Evolutionary conservation across 2,797 vertebrate genomes (phyloP).

Genomic region (Dendrocincla fuliginosa): DNA sequence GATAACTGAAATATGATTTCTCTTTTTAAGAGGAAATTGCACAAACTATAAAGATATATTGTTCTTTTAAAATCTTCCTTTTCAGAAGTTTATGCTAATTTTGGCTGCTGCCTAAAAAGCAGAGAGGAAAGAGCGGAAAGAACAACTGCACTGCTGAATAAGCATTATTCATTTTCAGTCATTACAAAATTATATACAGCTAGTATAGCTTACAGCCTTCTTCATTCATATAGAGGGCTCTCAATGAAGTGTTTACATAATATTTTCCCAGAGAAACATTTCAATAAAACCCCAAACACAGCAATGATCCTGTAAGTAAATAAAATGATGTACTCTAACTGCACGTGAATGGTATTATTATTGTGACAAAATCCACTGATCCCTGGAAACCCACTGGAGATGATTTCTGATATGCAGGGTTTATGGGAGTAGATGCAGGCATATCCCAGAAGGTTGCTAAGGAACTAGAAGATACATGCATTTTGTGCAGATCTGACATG

Average conservation of each 20-base stretch:
- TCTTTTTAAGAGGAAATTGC: background rate
- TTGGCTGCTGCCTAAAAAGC: background rate
- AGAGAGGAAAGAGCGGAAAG: background rate
- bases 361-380: background rate
- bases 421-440: background rate
- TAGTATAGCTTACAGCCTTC: background rate
- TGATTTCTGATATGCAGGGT: background rate
- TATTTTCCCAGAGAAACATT: background rate
- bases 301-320: background rate
- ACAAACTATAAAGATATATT: background rate
- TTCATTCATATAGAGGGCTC: background rate
- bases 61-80: background rate
- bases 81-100: background rate
- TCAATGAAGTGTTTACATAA: background rate
- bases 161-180: background rate
- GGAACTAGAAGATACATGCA: slow-evolving; percentile 18
- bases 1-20: background rate
- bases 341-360: background rate
- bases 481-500: slow-evolving; percentile 21
- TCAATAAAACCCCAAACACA: background rate
- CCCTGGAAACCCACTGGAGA: slow-evolving; percentile 10
- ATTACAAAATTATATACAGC: background rate
- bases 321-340: background rate
- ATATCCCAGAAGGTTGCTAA: slow-evolving; percentile 45
- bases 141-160: background rate